Conservation (phyloP, 2,797 vertebrate genomes). For the Phrynocephalus guinanensis region DNA sequence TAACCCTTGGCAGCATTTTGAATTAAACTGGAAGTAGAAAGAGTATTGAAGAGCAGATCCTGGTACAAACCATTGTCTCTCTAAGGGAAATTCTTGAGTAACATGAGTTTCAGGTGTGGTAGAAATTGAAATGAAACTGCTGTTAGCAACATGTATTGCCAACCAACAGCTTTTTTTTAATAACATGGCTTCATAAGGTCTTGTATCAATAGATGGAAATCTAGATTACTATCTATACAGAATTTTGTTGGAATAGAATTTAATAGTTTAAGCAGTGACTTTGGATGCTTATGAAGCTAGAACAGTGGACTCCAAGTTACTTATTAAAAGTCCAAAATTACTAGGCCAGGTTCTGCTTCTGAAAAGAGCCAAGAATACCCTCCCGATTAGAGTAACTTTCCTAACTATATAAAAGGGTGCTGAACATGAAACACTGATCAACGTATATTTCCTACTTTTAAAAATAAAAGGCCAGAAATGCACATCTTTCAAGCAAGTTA, state of each 20-base stretch:
- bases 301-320: not conserved
- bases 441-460: not conserved
- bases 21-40: conserved; percentile 6
- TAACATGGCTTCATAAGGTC: not conserved
- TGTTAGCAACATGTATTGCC: not conserved
- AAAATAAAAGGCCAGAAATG: not conserved
- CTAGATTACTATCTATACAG: not conserved
- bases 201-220: not conserved
- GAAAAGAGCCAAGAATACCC: not conserved
- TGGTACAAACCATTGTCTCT: not conserved
- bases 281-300: not conserved
- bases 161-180: not conserved
- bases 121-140: conserved; percentile 11
- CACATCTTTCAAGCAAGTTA: not conserved
- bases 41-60: conserved; percentile 2
- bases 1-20: not conserved
- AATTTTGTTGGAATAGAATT: not conserved
- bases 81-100: conserved; percentile 1
- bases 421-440: not conserved
- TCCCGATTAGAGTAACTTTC: not conserved
- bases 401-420: not conserved
- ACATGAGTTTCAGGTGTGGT: not conserved
- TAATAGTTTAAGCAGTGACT: not conserved
- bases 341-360: not conserved
- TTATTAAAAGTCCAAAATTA: not conserved